Evolutionary conservation across 2,797 vertebrate species (phyloP).

Genomic region (Girardinus metallicus): DNA sequence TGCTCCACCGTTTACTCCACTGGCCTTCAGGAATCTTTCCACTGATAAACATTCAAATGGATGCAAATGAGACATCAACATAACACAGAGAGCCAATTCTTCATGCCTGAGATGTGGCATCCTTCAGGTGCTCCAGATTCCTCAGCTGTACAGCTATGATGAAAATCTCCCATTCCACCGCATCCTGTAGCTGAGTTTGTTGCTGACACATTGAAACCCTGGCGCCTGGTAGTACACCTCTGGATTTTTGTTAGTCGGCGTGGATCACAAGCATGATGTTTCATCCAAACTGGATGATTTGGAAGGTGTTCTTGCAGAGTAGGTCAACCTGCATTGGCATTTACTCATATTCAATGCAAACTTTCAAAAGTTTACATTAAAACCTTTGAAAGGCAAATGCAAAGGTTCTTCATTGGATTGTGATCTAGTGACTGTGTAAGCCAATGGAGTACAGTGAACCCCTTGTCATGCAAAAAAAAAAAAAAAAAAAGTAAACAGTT

Average conservation of each 20-base stretch:
- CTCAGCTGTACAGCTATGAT: neutral
- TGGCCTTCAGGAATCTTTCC: too few relatives aligned
- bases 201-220: too few relatives aligned
- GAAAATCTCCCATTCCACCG: neutral
- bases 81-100: neutral
- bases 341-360: too few relatives aligned
- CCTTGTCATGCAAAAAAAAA: neutral
- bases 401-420: neutral
- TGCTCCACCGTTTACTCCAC: neutral
- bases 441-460: neutral
- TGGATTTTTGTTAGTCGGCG: too few relatives aligned
- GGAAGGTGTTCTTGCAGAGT: too few relatives aligned
- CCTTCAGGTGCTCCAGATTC: neutral
- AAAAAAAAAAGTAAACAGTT: neutral
- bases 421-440: neutral
- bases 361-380: too few relatives aligned
- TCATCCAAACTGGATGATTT: too few relatives aligned
- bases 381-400: neutral
- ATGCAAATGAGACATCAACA: neutral
- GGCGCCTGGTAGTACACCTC: too few relatives aligned
- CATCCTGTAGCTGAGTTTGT: neutral
- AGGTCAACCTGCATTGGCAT: too few relatives aligned
- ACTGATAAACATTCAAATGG: neutral
- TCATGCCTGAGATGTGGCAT: neutral
- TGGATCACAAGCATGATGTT: too few relatives aligned